Base-by-base conservation (phyloP, 2,888 invertebrate species). In the Caradrina kadenii region DNA sequence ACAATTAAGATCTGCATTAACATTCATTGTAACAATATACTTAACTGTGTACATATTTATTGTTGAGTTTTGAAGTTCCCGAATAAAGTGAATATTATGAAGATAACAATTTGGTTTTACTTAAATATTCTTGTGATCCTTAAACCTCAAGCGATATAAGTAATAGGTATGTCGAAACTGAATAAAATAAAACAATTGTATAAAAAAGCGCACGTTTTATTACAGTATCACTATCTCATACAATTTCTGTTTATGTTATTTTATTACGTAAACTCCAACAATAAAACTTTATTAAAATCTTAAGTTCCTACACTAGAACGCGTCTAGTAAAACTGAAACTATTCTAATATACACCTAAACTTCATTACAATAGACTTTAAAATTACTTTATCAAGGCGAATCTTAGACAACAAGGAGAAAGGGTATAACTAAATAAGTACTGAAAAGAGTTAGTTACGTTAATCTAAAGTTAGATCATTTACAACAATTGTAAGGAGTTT, bases 151-250 rank as follows among this genome's bases (percentile, higher is more conserved):
- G n/a, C n/a, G n/a, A n/a, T n/a, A n/a, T n/a, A n/a, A n/a, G n/a
- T n/a, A n/a, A n/a, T n/a, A n/a, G n/a, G n/a, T n/a, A n/a, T n/a
- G n/a, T n/a, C n/a, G n/a, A n/a, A n/a, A n/a, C n/a, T 26, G 4
- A 26, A 26, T 2, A 8, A 63, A 81, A 81, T 78, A 63, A 86
- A 80, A 69, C 52, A 80, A 66, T 21, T 21, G 48, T 79, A 69
- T 83, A 82, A 87, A 90, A 92, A 90, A 92, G 90, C 92, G 86
- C 83, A 86, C 86, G 64, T 88, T 87, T 87, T 79, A 92, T 91
- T 92, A 90, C 86, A 88, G 83, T 87, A 84, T 84, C 83, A 85
- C 88, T 90, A 88, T 80, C 85, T 81, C 87, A 88, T 90, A 90
- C 85, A 90, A 80, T 85, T 82, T 80, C 73, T 69, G 84, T 79